Evolutionary conservation across 64 coral and sea anemone species (phyloP).

Genomic region (Exaiptasia diaphana): DNA sequence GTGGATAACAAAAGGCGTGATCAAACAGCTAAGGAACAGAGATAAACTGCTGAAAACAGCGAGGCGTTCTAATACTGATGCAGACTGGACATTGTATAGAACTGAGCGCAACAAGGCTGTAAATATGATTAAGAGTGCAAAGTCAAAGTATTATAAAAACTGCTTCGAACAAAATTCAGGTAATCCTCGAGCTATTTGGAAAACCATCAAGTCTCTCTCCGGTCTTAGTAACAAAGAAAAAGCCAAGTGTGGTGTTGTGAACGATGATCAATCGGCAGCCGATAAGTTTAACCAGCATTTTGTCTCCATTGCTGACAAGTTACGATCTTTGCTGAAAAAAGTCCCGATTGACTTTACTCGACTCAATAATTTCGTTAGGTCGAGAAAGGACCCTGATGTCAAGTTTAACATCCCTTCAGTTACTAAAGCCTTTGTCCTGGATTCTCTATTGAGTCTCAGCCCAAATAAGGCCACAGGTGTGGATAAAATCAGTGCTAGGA

Average conservation of each 20-base stretch:
- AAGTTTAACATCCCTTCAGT: too few species aligned
- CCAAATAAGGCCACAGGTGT: too few species aligned
- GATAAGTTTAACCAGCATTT: conserved; percentile 2
- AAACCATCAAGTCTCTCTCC: neutral
- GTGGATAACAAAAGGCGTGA: conserved; percentile 54
- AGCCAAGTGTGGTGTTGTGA: neutral
- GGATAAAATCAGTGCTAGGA: too few species aligned
- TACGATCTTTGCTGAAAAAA: neutral
- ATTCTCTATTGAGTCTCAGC: too few species aligned
- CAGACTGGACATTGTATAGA: conserved; percentile 8
- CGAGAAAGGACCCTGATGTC: neutral
- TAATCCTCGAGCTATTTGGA: conserved; percentile 2
- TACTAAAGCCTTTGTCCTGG: conserved; percentile 14
- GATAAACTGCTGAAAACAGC: conserved; percentile 41
- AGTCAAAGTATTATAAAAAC: neutral
- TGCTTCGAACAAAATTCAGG: neutral
- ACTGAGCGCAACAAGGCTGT: conserved; percentile 4
- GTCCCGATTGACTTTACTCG: neutral
- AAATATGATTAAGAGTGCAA: conserved; percentile 14
- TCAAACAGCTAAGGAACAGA: conserved; percentile 19
- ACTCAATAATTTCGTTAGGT: neutral
- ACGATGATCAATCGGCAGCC: neutral
- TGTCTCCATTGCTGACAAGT: neutral
- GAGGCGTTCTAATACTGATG: neutral
- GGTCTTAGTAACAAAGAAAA: neutral